Base-by-base conservation (phyloP, 2,888 invertebrate genomes). In the Mechanitis mazaeus region DNA sequence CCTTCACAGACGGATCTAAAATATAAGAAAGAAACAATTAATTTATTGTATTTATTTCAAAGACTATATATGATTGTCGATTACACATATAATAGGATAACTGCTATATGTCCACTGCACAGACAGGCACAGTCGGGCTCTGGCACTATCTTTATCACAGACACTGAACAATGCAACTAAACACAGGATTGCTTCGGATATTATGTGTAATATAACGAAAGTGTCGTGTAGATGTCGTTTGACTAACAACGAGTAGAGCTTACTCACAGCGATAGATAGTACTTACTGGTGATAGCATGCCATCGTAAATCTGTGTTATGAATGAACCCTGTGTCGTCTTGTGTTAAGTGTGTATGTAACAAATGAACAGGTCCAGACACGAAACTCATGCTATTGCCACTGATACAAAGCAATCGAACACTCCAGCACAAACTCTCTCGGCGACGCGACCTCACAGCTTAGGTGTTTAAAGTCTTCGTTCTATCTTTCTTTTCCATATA, bases 401-500 rank as follows among this genome's bases (percentile, higher is more conserved):
- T 74, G 79, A 75, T 73, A 78, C 74, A 75, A 69, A 73, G 77
- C 77, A 79, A 78, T 69, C 83, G 81, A 83, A 79, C 71, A 83
- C 71, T 79, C 78, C 72, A 78, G 86, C 86, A 87, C 84, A 78
- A 76, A 71, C 74, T 80, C 81, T 84, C 80, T 78, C 66, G 58
- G 55, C 59, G 64, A 58, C 55, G 74, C 72, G 72, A 76, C 74
- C 77, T 69, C 76, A 73, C 77, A 73, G 81, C 83, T 83, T 81
- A 80, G 81, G 83, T 81, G 20, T 20, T 20, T 78, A 69, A 78
- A 68, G 75, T 78, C 77, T 79, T 76, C 72, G 78, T 81, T 81
- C 80, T 84, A 79, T 87, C 84, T 85, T 83, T 86, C 86, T 85
- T 86, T 20, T 85, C 87, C 87, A 87, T 87, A 86, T 85, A 84